A percentile compares a stretch with the other conserved stretches of the same genome.
These are phyloP conservation scores for Drosophila seclusa DNA, from an alignment of 2,888 invertebrate genomes.

Conservation along the genomic window DNA sequence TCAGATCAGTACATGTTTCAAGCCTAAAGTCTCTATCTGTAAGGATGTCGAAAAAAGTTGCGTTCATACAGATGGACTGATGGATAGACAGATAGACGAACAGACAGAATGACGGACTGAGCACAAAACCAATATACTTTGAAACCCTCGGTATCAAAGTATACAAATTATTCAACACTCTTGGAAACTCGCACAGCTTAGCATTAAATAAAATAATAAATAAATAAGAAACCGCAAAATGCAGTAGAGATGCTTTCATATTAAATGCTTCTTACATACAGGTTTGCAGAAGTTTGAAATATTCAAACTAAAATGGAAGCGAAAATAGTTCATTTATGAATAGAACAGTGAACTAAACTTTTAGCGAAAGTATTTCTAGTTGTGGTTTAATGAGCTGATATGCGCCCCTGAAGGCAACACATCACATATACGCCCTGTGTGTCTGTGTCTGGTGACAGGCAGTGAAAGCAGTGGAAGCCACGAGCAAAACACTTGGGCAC, in stretches of 20 bases:
- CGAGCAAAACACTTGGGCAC: slow-evolving; percentile 44
- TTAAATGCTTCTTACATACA: neutral
- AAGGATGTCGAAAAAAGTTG: neutral
- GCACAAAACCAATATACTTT: no score
- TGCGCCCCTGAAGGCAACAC: slow-evolving; percentile 1
- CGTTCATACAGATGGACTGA: neutral
- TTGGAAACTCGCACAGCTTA: neutral
- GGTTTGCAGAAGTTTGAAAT: neutral
- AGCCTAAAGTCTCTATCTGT: neutral
- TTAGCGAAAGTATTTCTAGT: slow-evolving; percentile 9
- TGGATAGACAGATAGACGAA: no score
- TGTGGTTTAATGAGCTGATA: slow-evolving; percentile 44
- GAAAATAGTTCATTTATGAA: neutral
- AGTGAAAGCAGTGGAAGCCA: slow-evolving; percentile 43
- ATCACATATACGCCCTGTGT: slow-evolving; percentile 45
- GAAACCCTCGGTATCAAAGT: no score
- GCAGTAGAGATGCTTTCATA: neutral
- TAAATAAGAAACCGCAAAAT: neutral
- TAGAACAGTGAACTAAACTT: neutral
- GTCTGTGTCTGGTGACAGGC: slow-evolving; percentile 31
- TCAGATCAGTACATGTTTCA: neutral
- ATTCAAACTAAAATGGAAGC: neutral
- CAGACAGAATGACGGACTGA: no score
- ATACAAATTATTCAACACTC: no score
- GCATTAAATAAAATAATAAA: neutral